A percentile compares a stretch with the other conserved stretches of the same genome.
Conservation (phyloP, 1,140 invertebrate genomes). For the Chelonus insularis region DNA sequence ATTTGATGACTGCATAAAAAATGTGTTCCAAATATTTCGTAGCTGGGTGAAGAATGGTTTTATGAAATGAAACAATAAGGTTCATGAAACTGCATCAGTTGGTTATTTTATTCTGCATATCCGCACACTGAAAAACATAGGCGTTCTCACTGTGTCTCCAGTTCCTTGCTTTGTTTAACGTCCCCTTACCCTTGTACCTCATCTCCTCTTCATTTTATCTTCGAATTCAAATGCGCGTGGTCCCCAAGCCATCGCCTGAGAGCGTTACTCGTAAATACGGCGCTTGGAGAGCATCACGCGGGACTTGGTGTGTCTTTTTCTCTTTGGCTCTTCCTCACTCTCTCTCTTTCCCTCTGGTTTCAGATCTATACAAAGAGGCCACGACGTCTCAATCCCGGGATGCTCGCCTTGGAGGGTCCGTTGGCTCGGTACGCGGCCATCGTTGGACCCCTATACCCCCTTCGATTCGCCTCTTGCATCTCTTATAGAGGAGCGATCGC, state of each 20-base stretch:
- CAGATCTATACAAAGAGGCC: slow-evolving; percentile 52
- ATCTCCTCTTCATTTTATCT: slow-evolving; percentile 40
- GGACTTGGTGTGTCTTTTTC: slow-evolving; percentile 7
- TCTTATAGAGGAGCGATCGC: slow-evolving; percentile 27
- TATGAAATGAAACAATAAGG: no score
- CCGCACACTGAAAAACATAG: not conserved
- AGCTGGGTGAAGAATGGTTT: no score
- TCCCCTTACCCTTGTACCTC: slow-evolving; percentile 17
- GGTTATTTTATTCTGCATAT: no score
- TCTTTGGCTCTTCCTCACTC: not conserved
- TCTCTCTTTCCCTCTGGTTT: not conserved
- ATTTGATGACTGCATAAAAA: no score
- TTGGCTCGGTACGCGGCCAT: slow-evolving; percentile 24
- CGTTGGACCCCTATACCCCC: not conserved
- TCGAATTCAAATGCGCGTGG: slow-evolving; percentile 46
- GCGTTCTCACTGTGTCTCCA: not conserved
- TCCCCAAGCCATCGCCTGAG: slow-evolving; percentile 8
- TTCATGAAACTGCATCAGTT: no score
- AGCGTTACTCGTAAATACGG: slow-evolving; percentile 61
- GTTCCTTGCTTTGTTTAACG: slow-evolving; percentile 20
- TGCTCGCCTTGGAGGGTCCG: slow-evolving; percentile 55
- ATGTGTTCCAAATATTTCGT: no score
- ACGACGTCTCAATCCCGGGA: slow-evolving; percentile 58
- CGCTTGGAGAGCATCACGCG: slow-evolving; percentile 55
- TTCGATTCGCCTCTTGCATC: slow-evolving; percentile 9